A percentile compares a stretch with the other conserved stretches of the same genome.
phyloP scores from a whole-genome alignment of 2,888 invertebrate genomes.

The Cheilosia variabilis region DNA sequence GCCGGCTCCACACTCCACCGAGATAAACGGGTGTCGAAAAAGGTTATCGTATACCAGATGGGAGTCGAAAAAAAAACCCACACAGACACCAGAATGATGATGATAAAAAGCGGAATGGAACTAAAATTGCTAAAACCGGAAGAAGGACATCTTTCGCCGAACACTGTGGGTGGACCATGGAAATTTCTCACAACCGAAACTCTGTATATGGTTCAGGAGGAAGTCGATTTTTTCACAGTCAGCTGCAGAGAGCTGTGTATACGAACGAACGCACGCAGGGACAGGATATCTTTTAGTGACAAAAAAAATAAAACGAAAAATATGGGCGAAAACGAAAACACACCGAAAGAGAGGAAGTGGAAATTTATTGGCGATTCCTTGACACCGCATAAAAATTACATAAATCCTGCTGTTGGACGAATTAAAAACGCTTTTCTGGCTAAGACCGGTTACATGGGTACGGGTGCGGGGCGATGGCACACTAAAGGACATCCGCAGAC shows the following conservation, averaged over 20 bases:
- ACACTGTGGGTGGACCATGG: conserved; percentile 30
- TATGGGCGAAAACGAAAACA: conserved; percentile 2
- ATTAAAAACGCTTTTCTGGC: conserved; percentile 61
- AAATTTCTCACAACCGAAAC: conserved; percentile 28
- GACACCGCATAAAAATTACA: conserved; percentile 74
- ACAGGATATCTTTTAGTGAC: conserved; percentile 36
- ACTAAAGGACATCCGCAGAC: conserved; percentile 4
- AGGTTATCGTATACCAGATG: conserved; percentile 60
- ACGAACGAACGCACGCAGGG: conserved; percentile 25
- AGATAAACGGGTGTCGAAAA: conserved; percentile 69
- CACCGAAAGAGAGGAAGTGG: conserved; percentile 49
- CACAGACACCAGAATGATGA: conserved; percentile 43
- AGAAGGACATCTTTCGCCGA: conserved; percentile 15
- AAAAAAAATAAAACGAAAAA: conserved; percentile 10
- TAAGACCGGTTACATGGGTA: neutral
- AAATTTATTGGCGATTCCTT: conserved; percentile 71
- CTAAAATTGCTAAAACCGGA: conserved; percentile 36
- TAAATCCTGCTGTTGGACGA: conserved; percentile 68
- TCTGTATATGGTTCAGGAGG: conserved; percentile 12
- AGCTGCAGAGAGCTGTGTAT: conserved; percentile 39
- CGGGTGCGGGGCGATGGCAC: neutral
- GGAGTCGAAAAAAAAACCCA: conserved; percentile 2
- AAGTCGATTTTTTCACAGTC: conserved; percentile 51
- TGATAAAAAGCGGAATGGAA: conserved; percentile 25
- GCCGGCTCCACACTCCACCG: conserved; percentile 14